A percentile compares a stretch with the other conserved stretches of the same genome.
Evolutionary conservation across 1,140 invertebrate species (phyloP).

Genomic region (Metaphire vulgaris): DNA sequence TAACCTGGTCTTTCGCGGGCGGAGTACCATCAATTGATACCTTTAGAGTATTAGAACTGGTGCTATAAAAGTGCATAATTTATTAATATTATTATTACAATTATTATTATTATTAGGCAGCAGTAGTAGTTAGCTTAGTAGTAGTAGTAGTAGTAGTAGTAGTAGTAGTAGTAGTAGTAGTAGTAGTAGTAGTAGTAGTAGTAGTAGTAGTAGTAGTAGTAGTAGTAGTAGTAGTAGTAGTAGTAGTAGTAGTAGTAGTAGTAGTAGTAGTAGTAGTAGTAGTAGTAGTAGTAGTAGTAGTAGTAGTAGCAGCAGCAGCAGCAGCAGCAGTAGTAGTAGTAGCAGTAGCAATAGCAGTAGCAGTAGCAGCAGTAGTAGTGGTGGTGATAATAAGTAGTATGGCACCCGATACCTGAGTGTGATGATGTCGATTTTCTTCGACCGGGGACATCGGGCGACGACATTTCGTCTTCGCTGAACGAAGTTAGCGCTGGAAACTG

Average conservation of each 20-base stretch:
- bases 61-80: no score
- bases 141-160: no score
- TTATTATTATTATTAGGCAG: no score
- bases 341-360: constrained; percentile 9
- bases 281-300: constrained; percentile 9
- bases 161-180: constrained; percentile 7
- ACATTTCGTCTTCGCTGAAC: no score
- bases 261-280: constrained; percentile 9
- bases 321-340: constrained; percentile 9
- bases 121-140: constrained; percentile 3
- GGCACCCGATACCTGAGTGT: no score
- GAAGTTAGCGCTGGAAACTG: no score
- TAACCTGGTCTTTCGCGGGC: no score
- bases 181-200: constrained; percentile 10
- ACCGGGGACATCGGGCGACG: no score
- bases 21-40: no score
- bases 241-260: constrained; percentile 9
- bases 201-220: constrained; percentile 9
- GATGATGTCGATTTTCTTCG: no score
- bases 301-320: constrained; percentile 9
- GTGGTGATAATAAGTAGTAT: no score
- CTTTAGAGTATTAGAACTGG: no score
- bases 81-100: background rate
- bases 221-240: constrained; percentile 9
- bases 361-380: constrained; percentile 9